These are phyloP conservation scores for Jacana jacana DNA, from an alignment of 2,113 vertebrate genomes.

Conservation along the genomic window DNA sequence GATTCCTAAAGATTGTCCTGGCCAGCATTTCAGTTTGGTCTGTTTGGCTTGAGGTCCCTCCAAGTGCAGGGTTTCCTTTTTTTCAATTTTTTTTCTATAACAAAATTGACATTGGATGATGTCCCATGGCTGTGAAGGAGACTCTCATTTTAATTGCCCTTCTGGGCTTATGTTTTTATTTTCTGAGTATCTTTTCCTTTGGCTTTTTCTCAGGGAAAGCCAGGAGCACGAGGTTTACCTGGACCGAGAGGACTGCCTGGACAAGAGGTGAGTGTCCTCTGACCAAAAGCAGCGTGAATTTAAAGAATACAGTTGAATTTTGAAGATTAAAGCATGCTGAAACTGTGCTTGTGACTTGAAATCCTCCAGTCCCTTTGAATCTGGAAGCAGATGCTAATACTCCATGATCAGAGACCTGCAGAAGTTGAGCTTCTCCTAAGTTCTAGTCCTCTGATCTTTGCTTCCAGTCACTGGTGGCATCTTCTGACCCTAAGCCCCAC, in stretches of 20 bases:
- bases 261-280: constrained; percentile 81
- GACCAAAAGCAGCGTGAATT: background rate
- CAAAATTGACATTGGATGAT: constrained; percentile 70
- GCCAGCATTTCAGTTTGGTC: constrained; percentile 24
- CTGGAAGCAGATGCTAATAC: background rate
- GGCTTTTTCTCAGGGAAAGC: constrained; percentile 83
- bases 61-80: constrained; percentile 39
- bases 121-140: constrained; percentile 49
- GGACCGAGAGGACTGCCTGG: constrained; percentile 90
- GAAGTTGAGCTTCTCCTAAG: background rate
- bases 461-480: background rate
- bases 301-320: background rate
- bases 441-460: background rate
- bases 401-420: background rate
- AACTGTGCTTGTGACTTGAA: background rate
- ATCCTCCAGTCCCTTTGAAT: background rate
- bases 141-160: constrained; percentile 48
- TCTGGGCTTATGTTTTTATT: constrained; percentile 7
- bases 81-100: constrained; percentile 9
- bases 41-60: constrained; percentile 70
- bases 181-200: constrained; percentile 60
- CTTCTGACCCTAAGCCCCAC: background rate
- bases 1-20: constrained; percentile 55
- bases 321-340: background rate
- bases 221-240: constrained; percentile 89